Base-by-base conservation (phyloP, 2,888 invertebrate genomes). In the Nephrotoma flavescens region DNA sequence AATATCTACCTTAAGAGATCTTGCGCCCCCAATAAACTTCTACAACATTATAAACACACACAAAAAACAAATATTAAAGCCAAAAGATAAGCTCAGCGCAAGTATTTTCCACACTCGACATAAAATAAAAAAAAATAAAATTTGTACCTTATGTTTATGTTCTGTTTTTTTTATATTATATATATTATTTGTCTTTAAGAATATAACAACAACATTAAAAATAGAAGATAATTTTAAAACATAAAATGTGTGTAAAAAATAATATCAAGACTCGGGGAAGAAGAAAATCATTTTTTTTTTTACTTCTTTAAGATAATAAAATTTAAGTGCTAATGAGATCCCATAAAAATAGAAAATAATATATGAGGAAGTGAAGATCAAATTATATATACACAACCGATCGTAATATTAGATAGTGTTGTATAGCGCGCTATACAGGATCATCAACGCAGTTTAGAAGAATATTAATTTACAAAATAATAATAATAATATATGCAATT, bases 281-380 rank as follows among this genome's bases (percentile, higher is more conserved):
- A 42, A 85, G 19, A 85, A 84, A 84, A 84, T 84, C n/a, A 41
- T 41, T 41, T 83, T 84, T 42, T 83, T 84, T 42, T 84, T 84
- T 42, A 42, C 84, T 84, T 84, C 71, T 84, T 84, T 42, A 84
- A 84, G 84, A 85, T 85, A 85, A 85, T 85, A 85, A 85, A 85
- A 85, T 44, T 85, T 85, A 85, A 85, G 85, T 85, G 85, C 85
- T 85, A 85, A 85, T 85, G 85, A 85, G 85, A 85, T 44, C 44
- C 85, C 42, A 44, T 85, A 85, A 85, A 85, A 85, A 85, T 85
- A 85, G 44, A 44, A 85, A 42, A 85, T 44, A 85, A 85, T 85
- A 84, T 84, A 84, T 71, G 71, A 71, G 84, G 84, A 84, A 84
- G 84, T 84, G 84, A 84, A 84, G 84, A 84, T 84, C 84, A 84